These are phyloP conservation scores for Mimas tiliae DNA, from an alignment of 2,888 invertebrate species.

Conservation along the genomic window DNA sequence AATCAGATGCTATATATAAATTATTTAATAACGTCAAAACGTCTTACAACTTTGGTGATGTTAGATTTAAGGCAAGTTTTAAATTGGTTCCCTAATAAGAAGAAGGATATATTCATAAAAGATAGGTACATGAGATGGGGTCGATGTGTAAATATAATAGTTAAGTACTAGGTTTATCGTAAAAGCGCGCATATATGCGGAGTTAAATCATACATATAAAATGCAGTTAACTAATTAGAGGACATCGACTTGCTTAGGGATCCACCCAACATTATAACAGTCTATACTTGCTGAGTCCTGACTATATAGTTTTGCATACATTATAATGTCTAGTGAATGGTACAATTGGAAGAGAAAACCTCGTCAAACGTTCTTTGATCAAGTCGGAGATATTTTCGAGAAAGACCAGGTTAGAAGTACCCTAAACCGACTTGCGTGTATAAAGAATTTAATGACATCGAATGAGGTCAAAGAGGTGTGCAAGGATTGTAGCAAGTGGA, in stretches of 20 bases:
- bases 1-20: not conserved
- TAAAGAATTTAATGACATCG: too few relatives aligned
- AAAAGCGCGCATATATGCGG: not conserved
- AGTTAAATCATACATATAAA: slow-evolving; percentile 46
- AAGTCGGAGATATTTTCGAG: too few relatives aligned
- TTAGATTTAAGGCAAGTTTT: not conserved
- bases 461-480: too few relatives aligned
- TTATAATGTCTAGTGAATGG: too few relatives aligned
- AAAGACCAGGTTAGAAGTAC: too few relatives aligned
- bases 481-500: too few relatives aligned
- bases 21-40: not conserved
- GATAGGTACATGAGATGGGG: not conserved
- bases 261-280: not conserved
- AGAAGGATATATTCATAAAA: not conserved
- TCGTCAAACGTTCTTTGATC: too few relatives aligned
- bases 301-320: too few relatives aligned
- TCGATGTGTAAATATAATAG: not conserved
- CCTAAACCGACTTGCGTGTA: too few relatives aligned
- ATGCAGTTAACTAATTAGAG: slow-evolving; percentile 60
- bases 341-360: too few relatives aligned
- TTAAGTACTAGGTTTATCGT: not conserved
- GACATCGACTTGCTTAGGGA: not conserved
- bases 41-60: not conserved
- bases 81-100: not conserved
- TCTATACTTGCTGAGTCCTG: too few relatives aligned